These are phyloP conservation scores for Colistium nudipinnis DNA, from an alignment of 2,113 vertebrate species.

Conservation along the genomic window DNA sequence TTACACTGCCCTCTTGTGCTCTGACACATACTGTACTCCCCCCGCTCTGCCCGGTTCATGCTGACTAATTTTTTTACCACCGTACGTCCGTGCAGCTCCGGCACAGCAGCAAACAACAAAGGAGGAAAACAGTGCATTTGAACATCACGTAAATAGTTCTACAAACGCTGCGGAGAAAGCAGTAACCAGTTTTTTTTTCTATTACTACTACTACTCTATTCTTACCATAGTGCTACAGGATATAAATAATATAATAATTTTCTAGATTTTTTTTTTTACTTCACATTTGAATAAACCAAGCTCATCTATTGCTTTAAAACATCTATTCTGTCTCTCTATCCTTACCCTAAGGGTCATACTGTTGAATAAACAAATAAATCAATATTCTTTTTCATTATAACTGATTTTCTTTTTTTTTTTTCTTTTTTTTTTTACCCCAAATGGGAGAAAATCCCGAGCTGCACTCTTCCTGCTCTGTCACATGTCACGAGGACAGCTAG, in stretches of 20 bases:
- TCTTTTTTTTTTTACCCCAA: too few relatives aligned
- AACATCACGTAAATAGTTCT: slow-evolving; percentile 44
- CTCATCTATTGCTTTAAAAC: too few relatives aligned
- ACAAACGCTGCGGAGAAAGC: slow-evolving; percentile 15
- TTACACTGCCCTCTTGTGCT: slow-evolving; percentile 84
- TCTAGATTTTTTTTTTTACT: slow-evolving; percentile 1
- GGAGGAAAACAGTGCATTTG: slow-evolving; percentile 34
- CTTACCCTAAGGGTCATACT: background rate
- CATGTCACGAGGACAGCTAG: slow-evolving; percentile 78
- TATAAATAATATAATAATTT: background rate
- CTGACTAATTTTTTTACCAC: slow-evolving; percentile 57
- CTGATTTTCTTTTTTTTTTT: too few relatives aligned
- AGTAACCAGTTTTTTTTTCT: background rate
- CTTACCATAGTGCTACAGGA: background rate
- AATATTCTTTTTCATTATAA: slow-evolving; percentile 26
- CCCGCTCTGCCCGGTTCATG: slow-evolving; percentile 37
- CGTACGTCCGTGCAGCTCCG: slow-evolving; percentile 23
- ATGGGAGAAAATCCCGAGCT: slow-evolving; percentile 43
- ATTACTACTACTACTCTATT: slow-evolving; percentile 8
- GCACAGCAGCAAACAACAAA: slow-evolving; percentile 48
- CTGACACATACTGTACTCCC: slow-evolving; percentile 68
- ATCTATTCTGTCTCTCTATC: too few relatives aligned
- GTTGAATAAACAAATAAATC: background rate
- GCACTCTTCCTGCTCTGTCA: slow-evolving; percentile 70
- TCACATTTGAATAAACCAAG: background rate